These are phyloP conservation scores for Bicyclus anynana DNA, from an alignment of 1,140 invertebrate genomes.

Conservation along the genomic window DNA sequence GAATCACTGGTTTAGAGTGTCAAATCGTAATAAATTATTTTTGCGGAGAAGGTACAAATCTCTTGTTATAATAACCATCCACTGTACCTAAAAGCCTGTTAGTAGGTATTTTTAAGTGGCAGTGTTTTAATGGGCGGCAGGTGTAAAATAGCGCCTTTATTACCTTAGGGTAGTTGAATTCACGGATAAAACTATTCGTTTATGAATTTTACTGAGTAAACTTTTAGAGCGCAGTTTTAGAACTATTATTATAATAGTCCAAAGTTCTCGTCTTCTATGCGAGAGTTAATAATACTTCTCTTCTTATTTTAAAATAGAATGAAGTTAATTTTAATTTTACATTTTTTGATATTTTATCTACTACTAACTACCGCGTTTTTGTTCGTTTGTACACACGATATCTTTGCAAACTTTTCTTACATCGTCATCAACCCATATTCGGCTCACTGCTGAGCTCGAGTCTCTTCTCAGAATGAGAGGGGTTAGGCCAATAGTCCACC, in stretches of 20 bases:
- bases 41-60: no score
- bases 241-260: slow-evolving; percentile 15
- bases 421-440: no score
- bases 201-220: slow-evolving; percentile 21
- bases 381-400: no score
- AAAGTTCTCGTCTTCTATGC: slow-evolving; percentile 9
- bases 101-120: slow-evolving; percentile 20
- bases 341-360: neutral
- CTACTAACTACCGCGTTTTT: no score
- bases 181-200: slow-evolving; percentile 7
- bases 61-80: no score
- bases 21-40: no score
- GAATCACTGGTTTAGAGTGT: no score
- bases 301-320: neutral
- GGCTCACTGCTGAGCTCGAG: no score
- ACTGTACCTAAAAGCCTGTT: neutral
- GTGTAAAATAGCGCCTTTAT: slow-evolving; percentile 28
- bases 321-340: neutral
- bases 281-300: slow-evolving; percentile 9
- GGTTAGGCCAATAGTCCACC: no score
- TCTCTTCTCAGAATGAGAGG: no score
- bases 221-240: slow-evolving; percentile 17
- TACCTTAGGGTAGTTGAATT: slow-evolving; percentile 9
- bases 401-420: no score
- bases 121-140: slow-evolving; percentile 18